These are phyloP conservation scores for Congeria kusceri DNA, from an alignment of 2,888 invertebrate species.

Conservation along the genomic window DNA sequence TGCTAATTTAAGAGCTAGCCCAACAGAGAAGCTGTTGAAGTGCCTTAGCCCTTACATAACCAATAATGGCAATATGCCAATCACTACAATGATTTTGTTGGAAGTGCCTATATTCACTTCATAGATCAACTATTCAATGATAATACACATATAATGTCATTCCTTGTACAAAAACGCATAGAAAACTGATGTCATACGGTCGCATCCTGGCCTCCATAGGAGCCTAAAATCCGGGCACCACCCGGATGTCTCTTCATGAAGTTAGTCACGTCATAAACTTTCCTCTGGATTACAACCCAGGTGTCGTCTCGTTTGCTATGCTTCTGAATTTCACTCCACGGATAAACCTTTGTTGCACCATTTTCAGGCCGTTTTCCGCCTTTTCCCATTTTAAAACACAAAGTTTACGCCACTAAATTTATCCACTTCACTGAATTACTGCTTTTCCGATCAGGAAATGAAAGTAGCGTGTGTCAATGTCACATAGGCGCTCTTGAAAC, in stretches of 20 bases:
- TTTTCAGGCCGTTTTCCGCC: slow-evolving; percentile 50
- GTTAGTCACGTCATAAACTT: slow-evolving; percentile 80
- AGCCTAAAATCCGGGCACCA: slow-evolving; percentile 77
- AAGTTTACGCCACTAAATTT: neutral
- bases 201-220: slow-evolving; percentile 83
- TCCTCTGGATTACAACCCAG: slow-evolving; percentile 81
- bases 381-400: slow-evolving; percentile 51
- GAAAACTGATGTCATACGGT: slow-evolving; percentile 67
- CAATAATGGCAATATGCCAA: too few relatives aligned
- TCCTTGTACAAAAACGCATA: too few relatives aligned
- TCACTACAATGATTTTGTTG: too few relatives aligned
- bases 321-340: slow-evolving; percentile 79
- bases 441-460: slow-evolving; percentile 4
- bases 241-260: slow-evolving; percentile 82
- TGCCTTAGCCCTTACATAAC: too few relatives aligned
- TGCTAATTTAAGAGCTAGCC: too few relatives aligned
- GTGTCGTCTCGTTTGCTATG: slow-evolving; percentile 75
- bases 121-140: too few relatives aligned
- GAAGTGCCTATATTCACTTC: too few relatives aligned
- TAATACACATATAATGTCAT: too few relatives aligned
- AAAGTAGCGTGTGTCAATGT: neutral
- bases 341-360: slow-evolving; percentile 37
- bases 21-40: too few relatives aligned
- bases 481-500: slow-evolving; percentile 19
- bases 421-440: neutral